These are phyloP conservation scores for Tyria jacobaeae DNA, from an alignment of 2,888 invertebrate genomes.

Conservation along the genomic window DNA sequence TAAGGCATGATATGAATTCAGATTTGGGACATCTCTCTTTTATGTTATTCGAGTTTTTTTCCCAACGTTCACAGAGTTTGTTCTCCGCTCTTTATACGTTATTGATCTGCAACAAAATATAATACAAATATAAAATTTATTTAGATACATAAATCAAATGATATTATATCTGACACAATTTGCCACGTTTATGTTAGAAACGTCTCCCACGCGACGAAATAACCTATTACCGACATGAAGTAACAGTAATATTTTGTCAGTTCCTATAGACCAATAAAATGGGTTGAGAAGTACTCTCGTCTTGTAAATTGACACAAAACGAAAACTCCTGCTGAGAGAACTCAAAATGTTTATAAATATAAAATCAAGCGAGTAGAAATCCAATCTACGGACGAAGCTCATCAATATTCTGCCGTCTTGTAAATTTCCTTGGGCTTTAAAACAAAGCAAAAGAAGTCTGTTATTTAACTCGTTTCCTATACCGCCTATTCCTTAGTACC, in stretches of 20 bases:
- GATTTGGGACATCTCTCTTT: slow-evolving; percentile 62
- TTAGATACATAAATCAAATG: slow-evolving; percentile 41
- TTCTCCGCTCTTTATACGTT: slow-evolving; percentile 41
- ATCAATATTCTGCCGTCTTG: slow-evolving; percentile 79
- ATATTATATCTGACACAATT: slow-evolving; percentile 44
- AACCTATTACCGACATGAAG: slow-evolving; percentile 45
- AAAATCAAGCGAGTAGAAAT: slow-evolving; percentile 61
- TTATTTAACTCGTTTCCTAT: slow-evolving; percentile 86
- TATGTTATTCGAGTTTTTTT: slow-evolving; percentile 61
- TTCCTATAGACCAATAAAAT: slow-evolving; percentile 50
- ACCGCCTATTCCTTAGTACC: slow-evolving; percentile 78
- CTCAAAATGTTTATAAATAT: slow-evolving; percentile 62
- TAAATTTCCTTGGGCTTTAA: slow-evolving; percentile 76
- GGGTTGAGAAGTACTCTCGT: slow-evolving; percentile 36
- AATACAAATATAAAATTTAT: slow-evolving; percentile 49
- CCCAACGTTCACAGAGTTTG: slow-evolving; percentile 48
- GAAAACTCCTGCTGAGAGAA: slow-evolving; percentile 50
- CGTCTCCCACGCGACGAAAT: slow-evolving; percentile 44
- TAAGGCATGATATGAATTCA: slow-evolving; percentile 71
- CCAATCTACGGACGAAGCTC: slow-evolving; percentile 63
- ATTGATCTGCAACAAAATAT: slow-evolving; percentile 49
- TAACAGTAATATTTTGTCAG: slow-evolving; percentile 50
- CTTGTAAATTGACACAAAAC: slow-evolving; percentile 48
- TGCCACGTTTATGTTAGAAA: slow-evolving; percentile 44
- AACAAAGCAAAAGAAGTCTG: slow-evolving; percentile 78